Percentiles rank a stretch among this genome's conserved stretches.
phyloP scores from a whole-genome alignment of 2,888 invertebrate species.

The Graphium colonna region DNA sequence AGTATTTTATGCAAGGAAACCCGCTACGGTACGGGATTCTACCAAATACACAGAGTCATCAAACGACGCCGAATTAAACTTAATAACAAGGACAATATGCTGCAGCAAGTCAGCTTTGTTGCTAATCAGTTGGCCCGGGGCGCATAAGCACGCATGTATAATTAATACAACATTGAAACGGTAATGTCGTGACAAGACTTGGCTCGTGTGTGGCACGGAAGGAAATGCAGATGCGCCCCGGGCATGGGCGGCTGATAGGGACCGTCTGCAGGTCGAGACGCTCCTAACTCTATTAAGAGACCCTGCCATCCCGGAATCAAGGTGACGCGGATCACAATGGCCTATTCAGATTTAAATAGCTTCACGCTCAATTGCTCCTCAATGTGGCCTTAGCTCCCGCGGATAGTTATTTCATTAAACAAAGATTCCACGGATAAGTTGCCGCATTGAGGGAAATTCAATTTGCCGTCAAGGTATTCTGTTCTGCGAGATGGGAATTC shows the following conservation, averaged over 20 bases:
- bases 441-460: slow-evolving; percentile 36
- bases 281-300: slow-evolving; percentile 73
- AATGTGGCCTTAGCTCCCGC: slow-evolving; percentile 66
- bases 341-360: slow-evolving; percentile 79
- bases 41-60: no score
- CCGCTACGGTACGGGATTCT: no score
- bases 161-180: not conserved
- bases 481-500: not conserved
- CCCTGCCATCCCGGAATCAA: slow-evolving; percentile 68
- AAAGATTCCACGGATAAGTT: slow-evolving; percentile 54
- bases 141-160: not conserved
- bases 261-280: slow-evolving; percentile 54
- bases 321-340: slow-evolving; percentile 76
- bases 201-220: slow-evolving; percentile 51
- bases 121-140: not conserved
- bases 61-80: no score
- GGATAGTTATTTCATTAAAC: slow-evolving; percentile 75
- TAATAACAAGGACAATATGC: no score
- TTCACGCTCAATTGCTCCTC: slow-evolving; percentile 78
- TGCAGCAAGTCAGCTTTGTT: no score
- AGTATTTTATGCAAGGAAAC: no score
- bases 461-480: not conserved
- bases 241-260: slow-evolving; percentile 47
- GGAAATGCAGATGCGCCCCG: slow-evolving; percentile 45
- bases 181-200: slow-evolving; percentile 22